A percentile compares a stretch with the other conserved stretches of the same genome.
phyloP scores from a whole-genome alignment of 2,888 invertebrate species.

The Limnephilus auricula region DNA sequence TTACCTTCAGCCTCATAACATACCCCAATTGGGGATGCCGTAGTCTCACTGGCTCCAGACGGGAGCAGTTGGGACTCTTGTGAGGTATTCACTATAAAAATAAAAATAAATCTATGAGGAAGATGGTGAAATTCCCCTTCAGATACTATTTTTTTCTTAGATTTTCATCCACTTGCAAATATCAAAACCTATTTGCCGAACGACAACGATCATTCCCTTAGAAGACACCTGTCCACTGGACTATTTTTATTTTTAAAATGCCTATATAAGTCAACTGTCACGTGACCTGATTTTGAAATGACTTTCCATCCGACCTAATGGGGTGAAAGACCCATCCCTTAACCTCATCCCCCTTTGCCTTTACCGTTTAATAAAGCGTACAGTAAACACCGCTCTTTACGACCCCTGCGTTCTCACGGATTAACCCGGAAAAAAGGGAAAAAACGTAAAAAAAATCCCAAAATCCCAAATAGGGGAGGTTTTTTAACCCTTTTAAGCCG shows the following conservation, averaged over 20 bases:
- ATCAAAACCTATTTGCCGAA: not conserved
- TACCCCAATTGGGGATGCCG: no score
- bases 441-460: not conserved
- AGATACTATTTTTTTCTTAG: no score
- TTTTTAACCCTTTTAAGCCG: constrained; percentile 44
- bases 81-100: no score
- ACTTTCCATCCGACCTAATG: not conserved
- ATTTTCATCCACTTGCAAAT: no score
- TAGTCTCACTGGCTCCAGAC: no score
- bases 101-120: no score
- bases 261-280: constrained; percentile 5
- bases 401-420: constrained; percentile 23
- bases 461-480: constrained; percentile 25
- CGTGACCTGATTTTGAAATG: not conserved
- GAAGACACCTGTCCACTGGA: not conserved
- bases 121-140: no score
- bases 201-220: not conserved
- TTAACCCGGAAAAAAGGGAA: not conserved
- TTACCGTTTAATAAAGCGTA: constrained; percentile 19
- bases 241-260: not conserved
- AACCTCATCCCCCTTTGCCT: not conserved
- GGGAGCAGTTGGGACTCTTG: no score
- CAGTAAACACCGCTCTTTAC: constrained; percentile 14
- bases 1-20: no score
- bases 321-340: constrained; percentile 2